Percentiles rank a stretch among this genome's conserved stretches.
Evolutionary conservation across 2,888 invertebrate genomes (phyloP).

Genomic region (Leuctra nigra): DNA sequence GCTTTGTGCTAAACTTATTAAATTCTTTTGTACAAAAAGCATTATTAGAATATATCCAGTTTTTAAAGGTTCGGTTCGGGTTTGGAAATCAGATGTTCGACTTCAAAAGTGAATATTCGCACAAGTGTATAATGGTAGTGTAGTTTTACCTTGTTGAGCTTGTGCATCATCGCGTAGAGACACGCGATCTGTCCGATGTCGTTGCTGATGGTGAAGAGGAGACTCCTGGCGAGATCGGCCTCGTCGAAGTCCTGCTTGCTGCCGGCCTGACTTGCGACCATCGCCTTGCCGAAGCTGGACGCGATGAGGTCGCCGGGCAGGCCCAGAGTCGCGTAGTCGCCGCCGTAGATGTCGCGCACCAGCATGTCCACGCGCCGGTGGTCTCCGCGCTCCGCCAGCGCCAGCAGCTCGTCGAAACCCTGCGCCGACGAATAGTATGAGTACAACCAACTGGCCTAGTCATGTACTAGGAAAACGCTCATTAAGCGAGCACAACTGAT

Average conservation of each 20-base stretch:
- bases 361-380: constrained; percentile 57
- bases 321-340: constrained; percentile 49
- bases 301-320: constrained; percentile 58
- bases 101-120: no score
- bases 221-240: constrained; percentile 55
- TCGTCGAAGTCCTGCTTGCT: constrained; percentile 39
- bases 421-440: no score
- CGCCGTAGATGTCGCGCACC: constrained; percentile 61
- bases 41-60: no score
- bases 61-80: no score
- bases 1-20: no score
- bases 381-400: constrained; percentile 57
- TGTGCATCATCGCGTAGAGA: constrained; percentile 57
- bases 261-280: constrained; percentile 47
- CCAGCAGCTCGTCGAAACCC: constrained; percentile 59
- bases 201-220: constrained; percentile 59
- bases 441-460: no score
- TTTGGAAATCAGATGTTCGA: no score
- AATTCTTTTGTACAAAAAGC: no score
- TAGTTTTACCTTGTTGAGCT: constrained; percentile 43
- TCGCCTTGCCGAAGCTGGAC: constrained; percentile 60
- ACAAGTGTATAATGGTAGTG: no score
- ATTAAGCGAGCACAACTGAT: no score
- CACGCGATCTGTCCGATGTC: constrained; percentile 65
- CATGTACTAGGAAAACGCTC: no score